These are phyloP conservation scores for Stomatorhinus walkeri DNA, from an alignment of 2,797 vertebrate species.

Conservation along the genomic window DNA sequence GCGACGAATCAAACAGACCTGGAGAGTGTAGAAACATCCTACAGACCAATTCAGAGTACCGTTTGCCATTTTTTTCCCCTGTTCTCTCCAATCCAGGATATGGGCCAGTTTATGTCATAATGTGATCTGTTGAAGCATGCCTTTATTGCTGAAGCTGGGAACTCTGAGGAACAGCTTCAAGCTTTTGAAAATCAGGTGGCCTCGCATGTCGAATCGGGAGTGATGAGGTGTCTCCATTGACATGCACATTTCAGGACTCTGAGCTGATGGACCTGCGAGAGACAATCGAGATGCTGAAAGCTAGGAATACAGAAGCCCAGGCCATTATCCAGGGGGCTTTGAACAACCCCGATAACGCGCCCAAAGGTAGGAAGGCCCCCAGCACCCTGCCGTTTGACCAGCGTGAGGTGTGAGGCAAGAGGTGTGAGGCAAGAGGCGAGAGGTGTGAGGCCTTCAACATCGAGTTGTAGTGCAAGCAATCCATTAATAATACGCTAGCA, in stretches of 20 bases:
- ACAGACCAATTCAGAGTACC: neutral
- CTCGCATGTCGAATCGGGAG: neutral
- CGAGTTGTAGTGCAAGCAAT: neutral
- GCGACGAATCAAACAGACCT: neutral
- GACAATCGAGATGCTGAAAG: slow-evolving; percentile 85
- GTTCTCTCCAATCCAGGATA: neutral
- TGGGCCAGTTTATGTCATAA: neutral
- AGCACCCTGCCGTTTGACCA: neutral
- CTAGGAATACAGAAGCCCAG: slow-evolving; percentile 90
- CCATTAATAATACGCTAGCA: neutral
- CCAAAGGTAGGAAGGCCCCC: slow-evolving; percentile 66
- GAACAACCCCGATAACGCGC: slow-evolving; percentile 67
- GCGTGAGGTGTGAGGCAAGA: neutral
- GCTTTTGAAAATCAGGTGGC: neutral
- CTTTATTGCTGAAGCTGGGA: neutral
- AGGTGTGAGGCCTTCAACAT: neutral
- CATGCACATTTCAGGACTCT: slow-evolving; percentile 64
- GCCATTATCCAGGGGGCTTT: slow-evolving; percentile 86
- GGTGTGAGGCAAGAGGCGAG: too few relatives aligned
- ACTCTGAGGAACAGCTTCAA: neutral
- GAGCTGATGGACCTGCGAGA: slow-evolving; percentile 86
- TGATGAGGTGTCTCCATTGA: too few relatives aligned
- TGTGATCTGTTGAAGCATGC: neutral
- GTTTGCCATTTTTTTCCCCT: neutral
- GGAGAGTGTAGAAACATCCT: neutral